A percentile compares a stretch with the other conserved stretches of the same genome.
phyloP scores from a whole-genome alignment of 1,140 invertebrate genomes.

The Hestina assimilis region DNA sequence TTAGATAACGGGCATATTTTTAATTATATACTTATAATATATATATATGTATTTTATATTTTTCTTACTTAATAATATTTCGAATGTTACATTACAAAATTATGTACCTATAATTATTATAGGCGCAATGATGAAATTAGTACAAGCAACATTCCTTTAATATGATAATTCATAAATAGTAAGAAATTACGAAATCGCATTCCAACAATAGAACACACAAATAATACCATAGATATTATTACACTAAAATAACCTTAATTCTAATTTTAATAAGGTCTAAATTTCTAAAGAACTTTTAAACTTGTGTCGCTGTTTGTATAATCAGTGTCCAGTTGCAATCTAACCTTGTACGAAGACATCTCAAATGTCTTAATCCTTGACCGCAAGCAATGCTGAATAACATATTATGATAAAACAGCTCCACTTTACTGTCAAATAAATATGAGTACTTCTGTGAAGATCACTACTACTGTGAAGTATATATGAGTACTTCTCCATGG shows the following conservation, averaged over 20 bases:
- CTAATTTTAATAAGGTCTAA: background rate
- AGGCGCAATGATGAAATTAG: background rate
- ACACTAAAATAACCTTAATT: background rate
- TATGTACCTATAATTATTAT: no score
- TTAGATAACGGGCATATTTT: no score
- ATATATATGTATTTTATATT: no score
- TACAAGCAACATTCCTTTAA: slow-evolving; percentile 1
- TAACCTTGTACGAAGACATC: background rate
- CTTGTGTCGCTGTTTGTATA: background rate
- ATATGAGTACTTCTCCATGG: no score
- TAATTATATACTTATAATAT: no score
- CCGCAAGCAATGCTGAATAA: background rate
- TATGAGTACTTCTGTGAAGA: no score
- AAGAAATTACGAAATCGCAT: slow-evolving; percentile 3
- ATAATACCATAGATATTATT: background rate
- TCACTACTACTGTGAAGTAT: no score
- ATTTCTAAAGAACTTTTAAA: background rate
- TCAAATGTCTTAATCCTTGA: background rate
- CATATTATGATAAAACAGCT: no score
- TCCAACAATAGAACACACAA: background rate
- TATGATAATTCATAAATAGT: slow-evolving; percentile 5
- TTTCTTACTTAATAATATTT: no score
- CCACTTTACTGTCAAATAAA: no score
- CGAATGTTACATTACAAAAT: no score
- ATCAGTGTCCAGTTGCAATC: background rate